Evolutionary conservation across 2,113 vertebrate species (phyloP), one percentile per base, ranked within the genome.

Genomic region (Xiphophorus couchianus): DNA sequence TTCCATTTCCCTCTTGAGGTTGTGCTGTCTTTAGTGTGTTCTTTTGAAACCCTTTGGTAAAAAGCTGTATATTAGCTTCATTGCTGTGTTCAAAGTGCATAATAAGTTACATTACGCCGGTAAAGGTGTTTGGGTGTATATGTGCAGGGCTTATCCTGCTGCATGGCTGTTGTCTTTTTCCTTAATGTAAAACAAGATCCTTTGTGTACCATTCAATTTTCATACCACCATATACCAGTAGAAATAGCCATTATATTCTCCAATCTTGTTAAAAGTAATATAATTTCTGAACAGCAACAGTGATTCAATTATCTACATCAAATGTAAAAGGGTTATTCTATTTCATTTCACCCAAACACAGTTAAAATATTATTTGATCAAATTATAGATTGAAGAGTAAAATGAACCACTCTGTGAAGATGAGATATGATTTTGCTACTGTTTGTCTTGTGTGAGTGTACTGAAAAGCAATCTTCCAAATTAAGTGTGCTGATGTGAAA

Each of bases 351-450:
- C 51, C 62, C 37, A 86, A 79, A 73, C 58, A 75, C 61, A 7
- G 5, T 15, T 25, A 62, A 79, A 28, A 42, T 13, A 17, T 39
- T 42, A 81, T 68, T 14, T 66, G 78, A 80, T 71, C 64, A 82
- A 44, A 51, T 66, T 76, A 81, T 86, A 76, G 77, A 76, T 73
- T 62, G 48, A 80, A 75, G 71, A 84, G 73, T 83, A 81, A 84
- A 86, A 84, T 66, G 1, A 78, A 77, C 72, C 62, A 11, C 66
- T 78, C n/a, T 19, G 35, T 69, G 75, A 65, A 82, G 76, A 77
- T 30, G 62, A 48, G 73, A 51, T 76, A 66, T 84, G 15, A 1
- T 72, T 83, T 83, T 84, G 63, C 65, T 33, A 3, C 75, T 70
- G 37, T 3, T 42, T 31, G 35, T 27, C 51, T 30, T 76, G 35